These are phyloP conservation scores for Meloidogyne floridensis DNA, from an alignment of 1,140 invertebrate genomes.

Conservation along the genomic window DNA sequence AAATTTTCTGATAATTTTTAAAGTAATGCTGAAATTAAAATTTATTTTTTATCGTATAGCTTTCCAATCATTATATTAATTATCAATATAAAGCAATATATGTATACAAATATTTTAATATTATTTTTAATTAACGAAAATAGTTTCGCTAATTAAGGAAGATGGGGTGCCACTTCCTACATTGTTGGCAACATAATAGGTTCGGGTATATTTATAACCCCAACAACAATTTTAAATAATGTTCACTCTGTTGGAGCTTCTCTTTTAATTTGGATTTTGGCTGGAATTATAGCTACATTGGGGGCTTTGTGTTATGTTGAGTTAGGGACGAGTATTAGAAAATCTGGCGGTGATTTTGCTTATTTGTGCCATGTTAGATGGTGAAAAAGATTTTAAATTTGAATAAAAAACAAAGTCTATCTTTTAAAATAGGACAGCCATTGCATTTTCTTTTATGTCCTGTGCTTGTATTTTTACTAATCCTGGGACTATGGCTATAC, in stretches of 20 bases:
- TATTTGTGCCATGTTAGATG: slow-evolving; percentile 55
- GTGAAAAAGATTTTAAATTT: slow-evolving; percentile 15
- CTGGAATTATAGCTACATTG: slow-evolving; percentile 35
- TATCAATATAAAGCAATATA: too few species aligned
- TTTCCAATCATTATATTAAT: too few species aligned
- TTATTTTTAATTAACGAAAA: neutral
- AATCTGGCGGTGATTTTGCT: slow-evolving; percentile 53
- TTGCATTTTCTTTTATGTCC: slow-evolving; percentile 49
- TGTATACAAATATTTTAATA: neutral
- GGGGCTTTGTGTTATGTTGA: slow-evolving; percentile 47
- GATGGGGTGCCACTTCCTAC: slow-evolving; percentile 40
- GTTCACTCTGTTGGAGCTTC: slow-evolving; percentile 34
- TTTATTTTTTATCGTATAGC: neutral
- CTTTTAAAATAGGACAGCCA: slow-evolving; percentile 27
- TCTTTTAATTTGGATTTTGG: slow-evolving; percentile 32
- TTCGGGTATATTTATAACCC: slow-evolving; percentile 46
- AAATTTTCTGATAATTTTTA: too few species aligned
- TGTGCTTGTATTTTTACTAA: slow-evolving; percentile 49
- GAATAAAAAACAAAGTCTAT: neutral
- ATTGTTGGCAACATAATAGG: slow-evolving; percentile 42
- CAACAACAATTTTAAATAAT: slow-evolving; percentile 35
- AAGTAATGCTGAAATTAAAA: neutral
- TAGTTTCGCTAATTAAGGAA: neutral
- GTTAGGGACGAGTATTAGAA: slow-evolving; percentile 51
- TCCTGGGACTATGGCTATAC: slow-evolving; percentile 47